Evolutionary conservation across 2,888 invertebrate genomes (phyloP).

Genomic region (Epirrhoe tristata): DNA sequence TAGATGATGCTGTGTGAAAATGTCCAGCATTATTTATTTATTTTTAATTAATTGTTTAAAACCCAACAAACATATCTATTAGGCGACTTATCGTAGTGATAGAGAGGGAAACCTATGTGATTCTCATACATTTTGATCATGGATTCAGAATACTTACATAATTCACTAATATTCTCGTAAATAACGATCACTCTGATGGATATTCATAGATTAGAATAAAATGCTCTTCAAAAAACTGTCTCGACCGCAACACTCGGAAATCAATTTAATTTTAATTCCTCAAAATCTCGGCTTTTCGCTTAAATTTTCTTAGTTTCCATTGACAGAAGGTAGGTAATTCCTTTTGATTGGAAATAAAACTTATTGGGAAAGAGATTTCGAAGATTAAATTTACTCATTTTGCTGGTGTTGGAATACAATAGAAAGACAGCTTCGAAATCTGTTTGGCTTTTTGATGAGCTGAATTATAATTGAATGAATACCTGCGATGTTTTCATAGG

Average conservation of each 20-base stretch:
- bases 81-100: too few species aligned
- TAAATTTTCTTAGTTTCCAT: background rate
- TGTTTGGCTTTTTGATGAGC: background rate
- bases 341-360: background rate
- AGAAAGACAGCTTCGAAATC: background rate
- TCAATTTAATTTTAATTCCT: conserved; percentile 15
- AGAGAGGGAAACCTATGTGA: too few species aligned
- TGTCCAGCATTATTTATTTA: too few species aligned
- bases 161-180: too few species aligned
- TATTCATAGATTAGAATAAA: too few species aligned
- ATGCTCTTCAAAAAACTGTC: too few species aligned
- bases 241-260: background rate
- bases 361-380: background rate
- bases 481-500: conserved; percentile 7
- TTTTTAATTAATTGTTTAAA: too few species aligned
- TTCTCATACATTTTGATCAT: too few species aligned
- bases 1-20: too few species aligned
- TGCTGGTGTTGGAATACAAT: background rate
- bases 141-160: too few species aligned
- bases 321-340: background rate
- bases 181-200: too few species aligned
- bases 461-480: background rate
- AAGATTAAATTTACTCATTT: background rate
- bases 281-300: conserved; percentile 11
- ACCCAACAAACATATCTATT: too few species aligned